Evolutionary conservation across 2,113 vertebrate genomes (phyloP).

Genomic region (Pedionomus torquatus): DNA sequence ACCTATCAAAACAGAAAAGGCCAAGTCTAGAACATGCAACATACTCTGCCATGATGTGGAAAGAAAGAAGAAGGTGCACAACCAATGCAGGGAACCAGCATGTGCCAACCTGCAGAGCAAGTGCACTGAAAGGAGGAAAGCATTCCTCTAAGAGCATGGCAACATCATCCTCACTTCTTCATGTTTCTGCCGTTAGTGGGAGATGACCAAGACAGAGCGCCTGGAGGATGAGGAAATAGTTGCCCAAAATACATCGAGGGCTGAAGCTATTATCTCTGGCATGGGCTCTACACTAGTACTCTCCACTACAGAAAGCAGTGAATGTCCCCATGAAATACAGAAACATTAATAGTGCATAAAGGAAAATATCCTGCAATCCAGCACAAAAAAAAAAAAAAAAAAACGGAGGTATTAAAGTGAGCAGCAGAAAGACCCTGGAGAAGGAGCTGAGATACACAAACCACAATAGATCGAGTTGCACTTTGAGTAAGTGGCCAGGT

Average conservation of each 20-base stretch:
- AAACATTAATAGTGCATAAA: background rate
- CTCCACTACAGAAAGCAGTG: background rate
- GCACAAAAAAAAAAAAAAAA: too few species aligned
- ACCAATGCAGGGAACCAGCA: background rate
- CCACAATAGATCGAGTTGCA: background rate
- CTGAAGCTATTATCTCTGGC: background rate
- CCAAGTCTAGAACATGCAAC: background rate
- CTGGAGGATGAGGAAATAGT: background rate
- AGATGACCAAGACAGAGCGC: background rate
- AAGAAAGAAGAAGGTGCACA: background rate
- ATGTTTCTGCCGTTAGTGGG: background rate
- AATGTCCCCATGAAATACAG: background rate
- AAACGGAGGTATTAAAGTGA: background rate
- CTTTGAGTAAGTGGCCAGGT: background rate
- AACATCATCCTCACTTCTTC: background rate
- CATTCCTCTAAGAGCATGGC: background rate
- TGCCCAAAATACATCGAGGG: background rate
- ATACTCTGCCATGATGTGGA: accelerated
- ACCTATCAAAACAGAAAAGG: background rate
- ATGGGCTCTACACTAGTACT: background rate
- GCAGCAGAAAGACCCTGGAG: background rate
- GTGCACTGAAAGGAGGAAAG: background rate
- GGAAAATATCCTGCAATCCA: background rate
- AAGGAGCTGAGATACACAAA: background rate
- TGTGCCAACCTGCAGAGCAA: background rate